A percentile compares a stretch with the other conserved stretches of the same genome.
These are phyloP conservation scores for Bradynema listronoti DNA, from an alignment of 1,140 invertebrate species.

Conservation along the genomic window DNA sequence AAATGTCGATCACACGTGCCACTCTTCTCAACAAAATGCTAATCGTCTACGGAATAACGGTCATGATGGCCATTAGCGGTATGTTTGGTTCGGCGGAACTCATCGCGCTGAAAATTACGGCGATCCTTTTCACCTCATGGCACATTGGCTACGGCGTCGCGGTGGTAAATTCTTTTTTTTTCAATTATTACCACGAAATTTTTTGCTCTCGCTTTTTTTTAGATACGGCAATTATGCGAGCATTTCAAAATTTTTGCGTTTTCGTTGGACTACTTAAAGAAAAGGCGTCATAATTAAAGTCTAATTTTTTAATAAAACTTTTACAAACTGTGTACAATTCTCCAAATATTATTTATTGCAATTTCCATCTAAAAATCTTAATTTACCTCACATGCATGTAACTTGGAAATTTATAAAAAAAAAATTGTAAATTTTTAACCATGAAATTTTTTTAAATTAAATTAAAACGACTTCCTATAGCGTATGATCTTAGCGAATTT, in stretches of 20 bases:
- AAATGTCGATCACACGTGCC: conserved; percentile 62
- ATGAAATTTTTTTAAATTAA: too few species aligned
- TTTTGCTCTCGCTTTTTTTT: conserved; percentile 13
- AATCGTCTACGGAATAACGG: conserved; percentile 31
- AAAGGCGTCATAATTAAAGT: conserved; percentile 25
- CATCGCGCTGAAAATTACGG: conserved; percentile 56
- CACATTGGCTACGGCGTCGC: conserved; percentile 62
- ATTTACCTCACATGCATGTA: too few species aligned
- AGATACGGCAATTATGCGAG: conserved; percentile 59
- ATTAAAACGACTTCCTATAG: too few species aligned
- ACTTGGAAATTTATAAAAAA: too few species aligned
- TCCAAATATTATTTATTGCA: background rate
- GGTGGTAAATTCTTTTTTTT: conserved; percentile 49
- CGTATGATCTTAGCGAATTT: too few species aligned
- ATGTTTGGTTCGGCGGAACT: conserved; percentile 56
- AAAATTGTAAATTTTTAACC: too few species aligned
- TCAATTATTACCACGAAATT: background rate
- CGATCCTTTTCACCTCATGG: conserved; percentile 55
- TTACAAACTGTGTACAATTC: background rate
- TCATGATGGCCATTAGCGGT: conserved; percentile 9
- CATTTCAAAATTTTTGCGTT: conserved; percentile 61
- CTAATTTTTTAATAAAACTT: conserved; percentile 5
- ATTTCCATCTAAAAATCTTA: background rate
- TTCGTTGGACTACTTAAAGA: conserved; percentile 49
- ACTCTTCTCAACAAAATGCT: conserved; percentile 49